These are phyloP conservation scores for Myrmophylax atrothorax DNA, from an alignment of 2,113 vertebrate genomes.

Conservation along the genomic window DNA sequence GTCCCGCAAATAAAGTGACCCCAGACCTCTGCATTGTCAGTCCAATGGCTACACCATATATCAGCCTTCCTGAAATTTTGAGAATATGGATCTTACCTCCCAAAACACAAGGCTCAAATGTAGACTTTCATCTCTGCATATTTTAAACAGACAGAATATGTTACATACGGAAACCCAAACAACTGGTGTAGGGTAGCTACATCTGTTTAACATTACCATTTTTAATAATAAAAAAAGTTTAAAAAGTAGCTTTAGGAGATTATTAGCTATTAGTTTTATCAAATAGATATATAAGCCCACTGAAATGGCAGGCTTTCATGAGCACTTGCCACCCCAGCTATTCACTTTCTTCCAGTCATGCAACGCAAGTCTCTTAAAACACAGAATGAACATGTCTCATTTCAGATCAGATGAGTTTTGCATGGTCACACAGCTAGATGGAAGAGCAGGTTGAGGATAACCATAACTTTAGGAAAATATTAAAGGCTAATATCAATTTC, in stretches of 20 bases:
- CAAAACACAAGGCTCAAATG: neutral
- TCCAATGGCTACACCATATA: neutral
- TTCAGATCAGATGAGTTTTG: neutral
- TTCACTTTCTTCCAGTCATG: neutral
- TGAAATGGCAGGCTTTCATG: neutral
- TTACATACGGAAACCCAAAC: neutral
- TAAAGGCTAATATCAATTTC: neutral
- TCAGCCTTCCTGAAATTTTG: neutral
- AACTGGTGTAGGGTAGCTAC: neutral
- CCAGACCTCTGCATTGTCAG: neutral
- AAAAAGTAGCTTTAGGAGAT: neutral
- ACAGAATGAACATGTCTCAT: neutral
- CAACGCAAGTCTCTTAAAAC: neutral
- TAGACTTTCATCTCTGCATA: neutral
- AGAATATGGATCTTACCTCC: neutral
- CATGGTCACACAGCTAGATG: neutral
- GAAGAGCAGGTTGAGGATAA: neutral
- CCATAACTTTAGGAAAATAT: neutral
- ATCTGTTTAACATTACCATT: neutral
- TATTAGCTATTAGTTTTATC: neutral
- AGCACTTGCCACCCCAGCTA: neutral
- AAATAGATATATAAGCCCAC: neutral
- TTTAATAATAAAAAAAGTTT: neutral
- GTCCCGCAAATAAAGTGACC: neutral
- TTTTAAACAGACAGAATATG: neutral